These are phyloP conservation scores for Parambassis ranga DNA, from an alignment of 2,797 vertebrate species.

Conservation along the genomic window DNA sequence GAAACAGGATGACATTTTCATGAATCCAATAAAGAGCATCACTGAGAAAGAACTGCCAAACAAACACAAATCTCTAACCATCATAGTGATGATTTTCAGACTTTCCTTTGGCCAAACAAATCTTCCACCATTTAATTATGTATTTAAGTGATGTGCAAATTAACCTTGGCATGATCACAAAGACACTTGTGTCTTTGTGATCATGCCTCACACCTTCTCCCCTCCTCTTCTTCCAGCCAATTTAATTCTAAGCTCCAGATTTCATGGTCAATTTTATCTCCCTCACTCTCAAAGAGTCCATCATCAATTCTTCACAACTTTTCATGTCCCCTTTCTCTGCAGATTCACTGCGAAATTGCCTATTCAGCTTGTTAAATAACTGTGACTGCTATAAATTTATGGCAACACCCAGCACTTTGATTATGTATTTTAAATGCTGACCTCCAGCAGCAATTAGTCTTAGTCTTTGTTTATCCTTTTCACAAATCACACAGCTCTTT, in stretches of 20 bases:
- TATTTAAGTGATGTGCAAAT: slow-evolving; percentile 80
- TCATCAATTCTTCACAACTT: slow-evolving; percentile 86
- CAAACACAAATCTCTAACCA: slow-evolving; percentile 47
- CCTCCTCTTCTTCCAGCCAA: slow-evolving; percentile 74
- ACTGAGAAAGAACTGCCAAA: slow-evolving; percentile 33
- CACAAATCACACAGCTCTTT: slow-evolving; percentile 62
- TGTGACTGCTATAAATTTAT: slow-evolving; percentile 79
- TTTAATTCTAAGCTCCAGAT: slow-evolving; percentile 82
- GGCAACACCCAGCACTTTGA: slow-evolving; percentile 72
- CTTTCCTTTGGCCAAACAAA: slow-evolving; percentile 66
- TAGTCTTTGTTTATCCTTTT: slow-evolving; percentile 79
- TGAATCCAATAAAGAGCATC: not conserved
- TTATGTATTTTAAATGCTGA: slow-evolving; percentile 76
- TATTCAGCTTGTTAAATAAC: slow-evolving; percentile 82
- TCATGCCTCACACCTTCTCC: slow-evolving; percentile 65
- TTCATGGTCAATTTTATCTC: slow-evolving; percentile 87
- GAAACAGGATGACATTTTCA: not conserved
- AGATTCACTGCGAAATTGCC: slow-evolving; percentile 80
- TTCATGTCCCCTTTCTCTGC: slow-evolving; percentile 81
- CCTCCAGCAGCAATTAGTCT: slow-evolving; percentile 84
- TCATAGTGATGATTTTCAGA: slow-evolving; percentile 55
- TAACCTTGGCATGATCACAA: slow-evolving; percentile 79
- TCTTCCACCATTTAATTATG: slow-evolving; percentile 74
- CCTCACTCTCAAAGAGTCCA: slow-evolving; percentile 78
- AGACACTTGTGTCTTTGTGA: slow-evolving; percentile 69